These are phyloP conservation scores for Acleris laterana DNA, from an alignment of 2,888 invertebrate species.

Conservation along the genomic window DNA sequence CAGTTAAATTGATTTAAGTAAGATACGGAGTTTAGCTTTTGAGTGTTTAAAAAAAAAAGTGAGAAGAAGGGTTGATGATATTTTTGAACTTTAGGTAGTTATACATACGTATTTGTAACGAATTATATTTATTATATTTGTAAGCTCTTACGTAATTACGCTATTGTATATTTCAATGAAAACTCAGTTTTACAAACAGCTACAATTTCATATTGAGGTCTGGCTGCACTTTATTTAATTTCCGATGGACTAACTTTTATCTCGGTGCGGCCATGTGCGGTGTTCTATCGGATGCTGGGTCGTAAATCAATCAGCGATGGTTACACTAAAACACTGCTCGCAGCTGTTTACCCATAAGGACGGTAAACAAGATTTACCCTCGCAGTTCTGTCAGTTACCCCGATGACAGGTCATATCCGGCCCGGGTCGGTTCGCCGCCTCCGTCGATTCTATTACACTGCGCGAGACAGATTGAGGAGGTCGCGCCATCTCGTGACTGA, in stretches of 20 bases:
- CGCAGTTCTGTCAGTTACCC: slow-evolving; percentile 66
- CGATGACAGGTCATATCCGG: slow-evolving; percentile 79
- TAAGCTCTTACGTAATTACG: too few relatives aligned
- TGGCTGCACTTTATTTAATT: not conserved
- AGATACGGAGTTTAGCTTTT: not conserved
- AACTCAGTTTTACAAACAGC: too few relatives aligned
- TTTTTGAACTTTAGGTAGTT: too few relatives aligned
- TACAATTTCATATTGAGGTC: too few relatives aligned
- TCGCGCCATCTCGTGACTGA: slow-evolving; percentile 48
- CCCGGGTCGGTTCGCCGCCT: slow-evolving; percentile 56
- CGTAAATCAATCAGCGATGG: slow-evolving; percentile 48
- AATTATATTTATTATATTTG: too few relatives aligned
- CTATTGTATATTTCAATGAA: too few relatives aligned
- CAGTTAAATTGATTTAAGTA: not conserved
- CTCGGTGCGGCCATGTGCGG: slow-evolving; percentile 16
- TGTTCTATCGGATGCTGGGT: slow-evolving; percentile 34
- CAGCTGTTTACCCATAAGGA: slow-evolving; percentile 63
- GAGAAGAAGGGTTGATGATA: not conserved
- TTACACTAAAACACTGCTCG: slow-evolving; percentile 51
- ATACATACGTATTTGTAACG: too few relatives aligned
- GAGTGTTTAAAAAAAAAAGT: not conserved
- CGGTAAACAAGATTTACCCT: slow-evolving; percentile 63
- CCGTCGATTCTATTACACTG: slow-evolving; percentile 78
- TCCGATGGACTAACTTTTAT: not conserved
- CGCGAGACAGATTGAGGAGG: slow-evolving; percentile 69